Evolutionary conservation across 2,797 vertebrate species (phyloP), one percentile per base, ranked within the genome.

Genomic region (Manis pentadactyla): DNA sequence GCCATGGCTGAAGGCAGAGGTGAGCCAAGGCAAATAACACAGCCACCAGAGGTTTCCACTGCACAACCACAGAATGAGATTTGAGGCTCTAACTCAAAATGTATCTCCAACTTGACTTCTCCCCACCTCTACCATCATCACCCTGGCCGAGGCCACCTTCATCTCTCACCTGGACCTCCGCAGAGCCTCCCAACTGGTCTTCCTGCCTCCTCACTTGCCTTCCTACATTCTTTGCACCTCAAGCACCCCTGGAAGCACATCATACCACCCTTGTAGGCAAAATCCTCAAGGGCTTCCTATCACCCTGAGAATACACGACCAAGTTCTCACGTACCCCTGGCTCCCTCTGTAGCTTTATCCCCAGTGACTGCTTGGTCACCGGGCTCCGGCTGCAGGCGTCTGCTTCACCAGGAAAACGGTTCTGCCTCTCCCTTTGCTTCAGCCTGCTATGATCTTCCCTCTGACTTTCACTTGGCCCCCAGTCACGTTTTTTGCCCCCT

Each of bases 331-430:
- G 25, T 23, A 39, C 14, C 51, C 34, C 2, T 2, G 12, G 17
- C 25, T 82, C 46, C 42, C 89, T 81, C 49, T 84, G n/a, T 31
- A 42, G 3, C 13, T 75, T 57, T 17, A 34, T 34, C 63, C 46
- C 63, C 17, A 19, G 10, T 0, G 13, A 29, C 13, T 0, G 0
- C 29, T 71, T 34, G 66, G 4, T 53, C 46, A 14, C 27, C 57
- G 57, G 71, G 23, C 57, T 55, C 34, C 14, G 49, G 71, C n/a
- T 34, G 37, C 25, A n/a, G 18, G 7, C 37, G 37, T 37, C 37
- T 37, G 37, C 37, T 4, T 37, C 37, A 37, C 37, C 37, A 4
- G 37, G 37, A 37, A 37, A 37, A 37, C 37, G n/a, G 39, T 19
- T 31, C 23, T 27, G 4, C 23, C 49, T 51, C 34, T 90, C 69